phyloP scores from a whole-genome alignment of 2,888 invertebrate genomes.

The Hypolimnas misippus region DNA sequence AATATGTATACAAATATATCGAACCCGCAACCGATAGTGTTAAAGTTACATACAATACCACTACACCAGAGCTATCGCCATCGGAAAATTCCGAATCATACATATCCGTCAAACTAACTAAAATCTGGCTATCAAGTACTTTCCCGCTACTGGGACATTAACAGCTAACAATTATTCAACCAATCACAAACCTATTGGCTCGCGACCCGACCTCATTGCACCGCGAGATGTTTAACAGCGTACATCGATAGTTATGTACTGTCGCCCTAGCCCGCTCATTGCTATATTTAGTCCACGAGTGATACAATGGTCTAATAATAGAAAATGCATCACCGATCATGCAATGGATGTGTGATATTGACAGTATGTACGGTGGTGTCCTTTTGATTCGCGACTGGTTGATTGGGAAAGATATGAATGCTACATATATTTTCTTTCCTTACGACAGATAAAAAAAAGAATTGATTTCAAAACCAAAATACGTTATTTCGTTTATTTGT shows the following conservation, averaged over 20 bases:
- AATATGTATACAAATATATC: no score
- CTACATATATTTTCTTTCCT: no score
- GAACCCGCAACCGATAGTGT: no score
- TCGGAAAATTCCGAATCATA: no score
- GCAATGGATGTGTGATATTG: slow-evolving; percentile 43
- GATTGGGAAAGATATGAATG: not conserved
- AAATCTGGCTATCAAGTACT: no score
- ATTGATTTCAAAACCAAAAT: no score
- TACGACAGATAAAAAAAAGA: no score
- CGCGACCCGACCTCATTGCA: slow-evolving; percentile 7
- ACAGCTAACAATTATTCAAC: not conserved
- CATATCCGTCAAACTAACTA: no score
- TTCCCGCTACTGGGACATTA: no score
- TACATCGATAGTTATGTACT: slow-evolving; percentile 21
- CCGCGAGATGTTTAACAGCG: slow-evolving; percentile 11
- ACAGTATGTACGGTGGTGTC: slow-evolving; percentile 33
- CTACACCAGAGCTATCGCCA: no score
- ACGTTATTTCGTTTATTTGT: no score
- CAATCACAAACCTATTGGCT: slow-evolving; percentile 18
- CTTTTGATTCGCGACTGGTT: slow-evolving; percentile 13
- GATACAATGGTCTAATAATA: slow-evolving; percentile 62
- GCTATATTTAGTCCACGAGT: slow-evolving; percentile 65
- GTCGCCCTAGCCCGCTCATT: slow-evolving; percentile 49
- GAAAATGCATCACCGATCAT: slow-evolving; percentile 63
- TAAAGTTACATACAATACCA: no score